phyloP scores from a whole-genome alignment of 1,140 invertebrate genomes.

The Solenopsis invicta region DNA sequence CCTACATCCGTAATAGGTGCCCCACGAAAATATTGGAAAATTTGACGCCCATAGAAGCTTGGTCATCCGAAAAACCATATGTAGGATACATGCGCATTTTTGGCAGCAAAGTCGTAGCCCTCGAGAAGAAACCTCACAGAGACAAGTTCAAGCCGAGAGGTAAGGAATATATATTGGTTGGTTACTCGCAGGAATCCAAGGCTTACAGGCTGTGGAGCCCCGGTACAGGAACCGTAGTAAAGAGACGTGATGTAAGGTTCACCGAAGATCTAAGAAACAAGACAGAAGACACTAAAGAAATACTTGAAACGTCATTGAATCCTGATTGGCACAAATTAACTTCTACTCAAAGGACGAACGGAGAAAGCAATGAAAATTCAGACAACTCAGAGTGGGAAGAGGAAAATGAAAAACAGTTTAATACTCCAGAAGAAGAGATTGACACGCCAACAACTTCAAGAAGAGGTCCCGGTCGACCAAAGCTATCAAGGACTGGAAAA shows the following conservation, averaged over 20 bases:
- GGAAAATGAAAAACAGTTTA: too few species aligned
- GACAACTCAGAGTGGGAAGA: too few species aligned
- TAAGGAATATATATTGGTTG: constrained; percentile 40
- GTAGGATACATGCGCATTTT: constrained; percentile 75
- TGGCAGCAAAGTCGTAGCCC: constrained; percentile 70
- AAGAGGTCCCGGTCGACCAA: constrained; percentile 1
- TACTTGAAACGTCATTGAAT: too few species aligned
- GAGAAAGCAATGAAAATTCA: too few species aligned
- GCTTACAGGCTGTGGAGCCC: constrained; percentile 41
- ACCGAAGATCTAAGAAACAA: constrained; percentile 21
- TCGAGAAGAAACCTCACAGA: constrained; percentile 65
- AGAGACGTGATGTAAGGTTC: constrained; percentile 23
- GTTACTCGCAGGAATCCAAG: constrained; percentile 46
- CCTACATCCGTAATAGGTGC: too few species aligned
- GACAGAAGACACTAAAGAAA: too few species aligned
- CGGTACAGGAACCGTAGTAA: constrained; percentile 12
- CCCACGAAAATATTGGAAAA: constrained; percentile 50
- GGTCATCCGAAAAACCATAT: constrained; percentile 44
- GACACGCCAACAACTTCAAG: neutral
- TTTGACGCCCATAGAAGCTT: constrained; percentile 64
- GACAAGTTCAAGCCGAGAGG: constrained; percentile 70
- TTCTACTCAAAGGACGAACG: too few species aligned
- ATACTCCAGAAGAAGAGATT: too few species aligned
- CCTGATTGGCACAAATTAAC: too few species aligned
- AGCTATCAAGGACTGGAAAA: constrained; percentile 12